Base-by-base conservation (phyloP, 2,888 invertebrate species). In the Amblyjoppa proteus region DNA sequence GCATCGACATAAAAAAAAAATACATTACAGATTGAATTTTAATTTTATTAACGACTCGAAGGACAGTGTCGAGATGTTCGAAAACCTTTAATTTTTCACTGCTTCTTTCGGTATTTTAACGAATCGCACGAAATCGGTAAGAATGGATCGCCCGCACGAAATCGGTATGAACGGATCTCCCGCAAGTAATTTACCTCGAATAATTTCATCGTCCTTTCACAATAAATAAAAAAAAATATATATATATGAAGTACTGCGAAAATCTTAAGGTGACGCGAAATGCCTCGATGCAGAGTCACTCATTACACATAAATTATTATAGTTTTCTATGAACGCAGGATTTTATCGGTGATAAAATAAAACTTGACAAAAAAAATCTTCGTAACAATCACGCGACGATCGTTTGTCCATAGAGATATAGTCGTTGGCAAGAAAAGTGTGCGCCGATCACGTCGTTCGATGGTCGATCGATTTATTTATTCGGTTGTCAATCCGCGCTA, bases 351-450 rank as follows among this genome's bases (percentile, higher is more conserved):
- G 69, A 76, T 41, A 56, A 5, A 16, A 73, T 45, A 13, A 68
- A 71, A 64, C 38, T 25, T 20, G 31, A 74, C n/a, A 51, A 56
- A 71, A 28, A 20, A 20, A 38, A 56, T 64, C 74, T 53, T 25
- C 38, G 74, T 64, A 56, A 76, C 7, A 61, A 71, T 75, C 41
- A 38, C 34, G 56, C 41, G 71, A 76, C 66, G 71, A 53, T 70
- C 16, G 53, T 53, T 70, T 38, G 11, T 56, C 7, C 31, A 41
- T 79, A 49, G 61, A 85, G 66, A 58, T 58, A 53, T 84, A 64
- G 53, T 86, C 86, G 84, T 88, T 89, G 90, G 90, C 89, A 90
- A 91, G 90, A 90, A 81, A 85, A 83, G 79, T 89, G 88, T 89
- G 83, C 41, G 49, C 11, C 58, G 28, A 53, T 66, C 82, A 81